A percentile compares a stretch with the other conserved stretches of the same genome.
These are phyloP conservation scores for Drosophila nigritarsus DNA, from an alignment of 2,888 invertebrate species.

Conservation along the genomic window DNA sequence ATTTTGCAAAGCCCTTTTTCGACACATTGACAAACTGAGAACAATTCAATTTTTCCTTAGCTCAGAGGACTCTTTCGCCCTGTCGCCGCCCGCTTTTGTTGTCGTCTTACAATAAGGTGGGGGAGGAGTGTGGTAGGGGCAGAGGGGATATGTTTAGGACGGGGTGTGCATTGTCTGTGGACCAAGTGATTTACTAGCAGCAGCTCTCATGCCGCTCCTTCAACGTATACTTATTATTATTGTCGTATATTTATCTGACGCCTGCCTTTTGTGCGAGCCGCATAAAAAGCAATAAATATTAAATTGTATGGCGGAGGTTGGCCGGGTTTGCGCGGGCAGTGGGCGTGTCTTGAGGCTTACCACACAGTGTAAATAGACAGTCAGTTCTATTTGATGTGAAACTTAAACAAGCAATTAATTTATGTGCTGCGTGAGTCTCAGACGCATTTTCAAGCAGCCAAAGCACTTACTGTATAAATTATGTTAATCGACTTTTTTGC, in stretches of 20 bases:
- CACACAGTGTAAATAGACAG: constrained; percentile 44
- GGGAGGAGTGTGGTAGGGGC: neutral
- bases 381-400: constrained; percentile 54
- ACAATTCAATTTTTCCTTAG: constrained; percentile 63
- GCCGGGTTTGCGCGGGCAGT: constrained; percentile 1
- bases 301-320: constrained; percentile 44
- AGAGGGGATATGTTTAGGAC: neutral
- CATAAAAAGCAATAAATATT: constrained; percentile 70
- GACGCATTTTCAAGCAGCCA: constrained; percentile 11
- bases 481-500: constrained; percentile 22
- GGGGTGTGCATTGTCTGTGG: constrained; percentile 28
- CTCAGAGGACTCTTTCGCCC: constrained; percentile 29
- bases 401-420: constrained; percentile 69
- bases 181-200: constrained; percentile 54
- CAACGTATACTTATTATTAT: constrained; percentile 58
- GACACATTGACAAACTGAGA: constrained; percentile 67
- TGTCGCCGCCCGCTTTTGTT: constrained; percentile 57
- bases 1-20: constrained; percentile 52
- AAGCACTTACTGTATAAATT: constrained; percentile 33
- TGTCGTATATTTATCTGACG: constrained; percentile 70
- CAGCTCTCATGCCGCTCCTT: constrained; percentile 20
- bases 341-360: constrained; percentile 33
- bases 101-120: constrained; percentile 29
- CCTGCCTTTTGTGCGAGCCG: constrained; percentile 63
- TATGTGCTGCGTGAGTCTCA: constrained; percentile 27